Evolutionary conservation across 2,888 invertebrate species (phyloP).

Genomic region (Megalurothrips usitatus): DNA sequence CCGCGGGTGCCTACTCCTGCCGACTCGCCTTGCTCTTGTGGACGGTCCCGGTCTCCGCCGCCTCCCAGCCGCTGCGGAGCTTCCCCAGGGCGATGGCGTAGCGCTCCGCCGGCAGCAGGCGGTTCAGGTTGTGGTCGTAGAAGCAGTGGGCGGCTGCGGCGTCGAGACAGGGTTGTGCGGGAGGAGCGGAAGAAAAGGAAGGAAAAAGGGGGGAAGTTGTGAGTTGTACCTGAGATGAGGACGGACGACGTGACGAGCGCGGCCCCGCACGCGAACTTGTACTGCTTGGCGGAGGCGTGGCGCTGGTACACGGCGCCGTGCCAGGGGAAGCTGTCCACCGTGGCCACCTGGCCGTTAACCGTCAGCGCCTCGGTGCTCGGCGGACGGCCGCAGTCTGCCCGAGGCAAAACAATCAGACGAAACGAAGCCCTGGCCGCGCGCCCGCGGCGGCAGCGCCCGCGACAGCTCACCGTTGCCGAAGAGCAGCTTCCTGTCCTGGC

Average conservation of each 20-base stretch:
- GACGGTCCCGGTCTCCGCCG: not conserved
- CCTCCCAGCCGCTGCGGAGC: not conserved
- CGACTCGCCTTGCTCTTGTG: not conserved
- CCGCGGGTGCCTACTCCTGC: no score
- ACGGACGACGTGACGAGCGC: constrained; percentile 7
- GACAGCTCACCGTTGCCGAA: constrained; percentile 17
- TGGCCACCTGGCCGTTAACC: constrained; percentile 11
- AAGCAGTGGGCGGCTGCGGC: constrained; percentile 21
- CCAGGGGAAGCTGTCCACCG: constrained; percentile 21
- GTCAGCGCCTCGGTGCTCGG: constrained; percentile 5
- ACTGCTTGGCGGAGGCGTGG: constrained; percentile 14
- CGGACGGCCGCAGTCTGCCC: constrained; percentile 5
- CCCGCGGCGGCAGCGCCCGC: no score
- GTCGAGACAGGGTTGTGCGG: no score
- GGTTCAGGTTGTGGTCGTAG: constrained; percentile 21
- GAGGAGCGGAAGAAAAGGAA: no score
- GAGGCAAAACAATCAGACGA: no score
- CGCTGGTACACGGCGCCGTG: constrained; percentile 21
- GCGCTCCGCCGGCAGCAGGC: constrained; percentile 1
- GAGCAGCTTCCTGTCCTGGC: constrained; percentile 1
- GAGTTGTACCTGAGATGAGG: not conserved
- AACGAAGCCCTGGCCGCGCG: no score
- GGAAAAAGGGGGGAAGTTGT: not conserved
- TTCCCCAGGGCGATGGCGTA: constrained; percentile 14
- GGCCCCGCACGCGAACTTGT: not conserved